A percentile compares a stretch with the other conserved stretches of the same genome.
Conservation (phyloP, 2,888 invertebrate species). For the Dicroscelio sp. region DNA sequence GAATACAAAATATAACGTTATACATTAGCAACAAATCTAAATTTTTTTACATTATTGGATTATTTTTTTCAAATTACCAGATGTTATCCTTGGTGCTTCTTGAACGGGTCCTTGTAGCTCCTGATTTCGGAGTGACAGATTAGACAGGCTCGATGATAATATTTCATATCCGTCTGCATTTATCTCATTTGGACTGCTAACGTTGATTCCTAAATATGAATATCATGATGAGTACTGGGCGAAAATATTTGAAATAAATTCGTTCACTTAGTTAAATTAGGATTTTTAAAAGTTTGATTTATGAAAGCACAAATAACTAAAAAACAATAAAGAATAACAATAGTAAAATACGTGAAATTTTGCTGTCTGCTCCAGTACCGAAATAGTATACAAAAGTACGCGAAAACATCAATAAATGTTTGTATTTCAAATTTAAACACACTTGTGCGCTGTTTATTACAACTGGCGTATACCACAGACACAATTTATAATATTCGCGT, state of each 20-base stretch:
- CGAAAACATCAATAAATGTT: not conserved
- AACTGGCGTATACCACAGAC: not conserved
- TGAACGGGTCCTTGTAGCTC: not conserved
- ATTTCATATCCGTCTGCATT: not conserved
- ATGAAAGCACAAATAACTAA: not conserved
- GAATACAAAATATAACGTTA: too few relatives aligned
- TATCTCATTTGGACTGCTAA: not conserved
- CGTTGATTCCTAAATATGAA: not conserved
- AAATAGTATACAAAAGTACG: not conserved
- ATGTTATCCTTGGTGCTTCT: conserved; percentile 81
- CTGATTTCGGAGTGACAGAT: not conserved
- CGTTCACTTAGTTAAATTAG: not conserved
- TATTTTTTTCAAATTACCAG: too few relatives aligned
- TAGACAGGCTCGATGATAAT: not conserved
- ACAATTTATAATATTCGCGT: not conserved
- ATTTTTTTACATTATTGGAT: too few relatives aligned
- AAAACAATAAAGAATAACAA: not conserved
- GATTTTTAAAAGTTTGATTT: not conserved
- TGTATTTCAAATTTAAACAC: not conserved
- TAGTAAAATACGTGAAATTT: not conserved
- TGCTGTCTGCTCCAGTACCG: not conserved
- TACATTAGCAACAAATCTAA: too few relatives aligned
- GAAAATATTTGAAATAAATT: not conserved
- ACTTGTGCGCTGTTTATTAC: not conserved
- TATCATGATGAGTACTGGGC: not conserved